Base-by-base conservation (phyloP, 2,113 vertebrate species). In the Vombatus ursinus region DNA sequence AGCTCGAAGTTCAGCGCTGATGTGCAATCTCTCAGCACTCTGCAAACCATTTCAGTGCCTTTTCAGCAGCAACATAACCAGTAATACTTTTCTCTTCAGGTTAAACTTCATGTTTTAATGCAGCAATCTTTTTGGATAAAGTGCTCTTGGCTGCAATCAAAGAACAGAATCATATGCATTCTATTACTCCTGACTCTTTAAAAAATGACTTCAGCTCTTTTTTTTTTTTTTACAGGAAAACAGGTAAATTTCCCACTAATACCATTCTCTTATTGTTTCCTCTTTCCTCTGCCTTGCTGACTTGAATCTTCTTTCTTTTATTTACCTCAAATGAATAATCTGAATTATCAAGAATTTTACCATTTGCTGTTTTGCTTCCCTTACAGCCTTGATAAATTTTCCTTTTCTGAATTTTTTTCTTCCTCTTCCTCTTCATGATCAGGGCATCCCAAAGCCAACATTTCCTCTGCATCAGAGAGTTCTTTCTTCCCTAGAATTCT, bases 221-320 rank as follows among this genome's bases (percentile, higher is more conserved):
- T 96, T 98, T 49, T 49, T 49, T 49, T 49, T 98, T 91, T 98
- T 99, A 97, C 98, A 99, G 90, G 31, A 97, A 97, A 92, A 98
- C 51, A 6, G 99, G 99, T 94, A 99, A 97, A 97, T 99, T 99
- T 4, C 99, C 99, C 8, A 99, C 99, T 98, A 99, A 99, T 96
- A 99, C 98, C 0, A 99, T 99, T 94, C 99, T 99, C 94, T 99
- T 99, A 57, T 98, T 97, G 92, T 99, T 99, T 31, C 98, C 93
- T 2, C 93, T 97, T 95, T 99, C 98, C 91, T 98, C 98, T 23
- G 98, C 98, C 11, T 25, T 37, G 91, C 96, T 98, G 52, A 54
- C 2, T 37, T 92, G 53, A 2, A 92, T 98, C 96, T 97, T 98
- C 54, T 96, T 98, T 1, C 95, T 98, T 1, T 49, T 61, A 37